phyloP scores from a whole-genome alignment of 2,888 invertebrate genomes.

The Acleris laterana region DNA sequence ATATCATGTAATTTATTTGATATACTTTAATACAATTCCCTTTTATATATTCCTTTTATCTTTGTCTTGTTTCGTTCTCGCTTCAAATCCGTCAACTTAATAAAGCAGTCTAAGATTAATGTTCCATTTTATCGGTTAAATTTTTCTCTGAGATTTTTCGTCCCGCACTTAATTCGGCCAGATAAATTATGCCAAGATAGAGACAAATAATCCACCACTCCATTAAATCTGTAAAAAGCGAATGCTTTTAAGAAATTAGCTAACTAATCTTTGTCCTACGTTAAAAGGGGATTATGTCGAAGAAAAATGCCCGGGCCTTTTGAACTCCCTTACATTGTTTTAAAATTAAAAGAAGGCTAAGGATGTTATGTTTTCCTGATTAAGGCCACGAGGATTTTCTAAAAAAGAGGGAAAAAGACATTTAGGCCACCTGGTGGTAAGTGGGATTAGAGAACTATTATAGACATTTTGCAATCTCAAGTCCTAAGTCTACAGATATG shows the following conservation, averaged over 20 bases:
- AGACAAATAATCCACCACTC: slow-evolving; percentile 67
- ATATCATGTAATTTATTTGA: background rate
- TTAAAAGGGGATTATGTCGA: slow-evolving; percentile 60
- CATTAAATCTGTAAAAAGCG: slow-evolving; percentile 74
- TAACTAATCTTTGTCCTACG: slow-evolving; percentile 63
- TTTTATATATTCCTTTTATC: slow-evolving; percentile 12
- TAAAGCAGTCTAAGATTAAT: slow-evolving; percentile 23
- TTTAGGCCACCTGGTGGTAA: too few relatives aligned
- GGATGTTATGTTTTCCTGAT: background rate
- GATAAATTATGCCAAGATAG: slow-evolving; percentile 73
- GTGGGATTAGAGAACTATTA: too few relatives aligned
- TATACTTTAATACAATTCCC: slow-evolving; percentile 1
- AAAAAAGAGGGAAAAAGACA: too few relatives aligned
- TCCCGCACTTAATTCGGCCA: slow-evolving; percentile 58
- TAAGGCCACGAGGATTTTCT: background rate
- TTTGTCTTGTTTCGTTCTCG: slow-evolving; percentile 1
- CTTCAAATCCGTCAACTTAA: slow-evolving; percentile 13
- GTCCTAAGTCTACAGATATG: too few relatives aligned
- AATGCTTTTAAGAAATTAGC: slow-evolving; percentile 78
- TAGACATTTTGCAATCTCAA: too few relatives aligned
- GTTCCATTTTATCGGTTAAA: slow-evolving; percentile 56
- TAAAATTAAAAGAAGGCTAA: background rate
- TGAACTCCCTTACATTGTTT: slow-evolving; percentile 11
- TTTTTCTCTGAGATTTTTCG: slow-evolving; percentile 62
- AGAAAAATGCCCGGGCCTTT: slow-evolving; percentile 42